Conservation (phyloP, 2,797 vertebrate genomes). For the Furcifer pardalis region DNA sequence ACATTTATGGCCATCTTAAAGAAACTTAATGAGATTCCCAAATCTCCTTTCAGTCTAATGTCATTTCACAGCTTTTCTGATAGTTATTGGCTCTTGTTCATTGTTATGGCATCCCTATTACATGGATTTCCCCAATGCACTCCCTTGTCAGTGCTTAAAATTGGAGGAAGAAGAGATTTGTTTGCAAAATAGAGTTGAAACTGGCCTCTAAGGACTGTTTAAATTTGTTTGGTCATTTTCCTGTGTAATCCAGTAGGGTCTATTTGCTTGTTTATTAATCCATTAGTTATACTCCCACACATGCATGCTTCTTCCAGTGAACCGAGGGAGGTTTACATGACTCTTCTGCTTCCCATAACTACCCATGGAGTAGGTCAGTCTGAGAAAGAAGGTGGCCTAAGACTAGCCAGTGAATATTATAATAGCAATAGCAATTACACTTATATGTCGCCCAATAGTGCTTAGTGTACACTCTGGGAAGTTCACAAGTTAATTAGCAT, state of each 20-base stretch:
- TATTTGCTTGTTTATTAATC: background rate
- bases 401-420: no score
- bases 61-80: background rate
- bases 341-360: background rate
- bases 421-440: no score
- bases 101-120: conserved; percentile 17
- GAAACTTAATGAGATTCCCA: conserved; percentile 16
- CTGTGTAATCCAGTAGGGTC: background rate
- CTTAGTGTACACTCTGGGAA: no score
- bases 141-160: background rate
- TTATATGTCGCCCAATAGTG: no score
- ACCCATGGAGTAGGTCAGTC: no score
- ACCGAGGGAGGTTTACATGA: background rate
- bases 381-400: no score
- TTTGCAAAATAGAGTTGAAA: background rate
- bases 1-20: conserved; percentile 14
- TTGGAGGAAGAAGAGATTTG: background rate
- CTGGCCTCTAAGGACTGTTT: background rate
- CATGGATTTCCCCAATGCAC: rapidly evolving
- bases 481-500: no score
- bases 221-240: background rate
- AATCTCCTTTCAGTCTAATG: rapidly evolving
- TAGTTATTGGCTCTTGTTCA: background rate
- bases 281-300: background rate
- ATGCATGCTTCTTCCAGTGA: background rate